A percentile compares a stretch with the other conserved stretches of the same genome.
These are phyloP conservation scores for Tragelaphus oryx DNA, from an alignment of 2,797 vertebrate species.

Conservation along the genomic window DNA sequence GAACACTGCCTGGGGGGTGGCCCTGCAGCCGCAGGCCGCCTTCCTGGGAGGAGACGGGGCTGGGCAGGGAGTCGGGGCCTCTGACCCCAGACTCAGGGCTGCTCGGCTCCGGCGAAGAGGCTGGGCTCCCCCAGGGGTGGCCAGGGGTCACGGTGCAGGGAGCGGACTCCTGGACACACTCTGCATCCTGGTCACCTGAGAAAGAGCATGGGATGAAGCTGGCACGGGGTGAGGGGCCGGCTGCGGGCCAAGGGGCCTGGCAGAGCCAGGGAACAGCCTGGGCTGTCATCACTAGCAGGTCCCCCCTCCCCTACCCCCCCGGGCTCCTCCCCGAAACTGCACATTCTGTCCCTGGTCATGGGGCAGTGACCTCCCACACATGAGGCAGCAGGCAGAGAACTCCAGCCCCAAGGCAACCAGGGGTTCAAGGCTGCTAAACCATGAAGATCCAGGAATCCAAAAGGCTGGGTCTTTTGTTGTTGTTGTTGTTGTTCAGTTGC, in stretches of 20 bases:
- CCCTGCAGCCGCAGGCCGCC: not conserved
- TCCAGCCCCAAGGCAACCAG: not conserved
- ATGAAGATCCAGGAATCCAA: not conserved
- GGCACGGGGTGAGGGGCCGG: not conserved
- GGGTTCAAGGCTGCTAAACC: not conserved
- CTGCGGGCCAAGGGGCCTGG: not conserved
- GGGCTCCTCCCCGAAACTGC: not conserved
- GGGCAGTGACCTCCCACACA: not conserved
- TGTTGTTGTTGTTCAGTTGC: not conserved
- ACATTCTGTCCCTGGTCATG: not conserved
- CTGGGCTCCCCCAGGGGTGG: not conserved
- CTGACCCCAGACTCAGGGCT: conserved; percentile 9
- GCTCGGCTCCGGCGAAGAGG: not conserved
- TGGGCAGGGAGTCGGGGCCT: not conserved
- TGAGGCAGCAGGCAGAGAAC: not conserved
- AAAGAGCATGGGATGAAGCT: not conserved
- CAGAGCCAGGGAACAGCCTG: not conserved
- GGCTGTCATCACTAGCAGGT: not conserved
- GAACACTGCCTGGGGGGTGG: too few relatives aligned
- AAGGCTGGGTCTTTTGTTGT: not conserved
- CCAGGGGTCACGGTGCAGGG: not conserved
- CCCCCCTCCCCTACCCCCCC: not conserved
- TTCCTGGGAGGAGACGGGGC: not conserved
- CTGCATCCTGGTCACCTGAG: conserved; percentile 27
- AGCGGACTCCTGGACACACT: not conserved